Evolutionary conservation across 2,797 vertebrate species (phyloP).

Genomic region (Scolopax bukidnonensis): DNA sequence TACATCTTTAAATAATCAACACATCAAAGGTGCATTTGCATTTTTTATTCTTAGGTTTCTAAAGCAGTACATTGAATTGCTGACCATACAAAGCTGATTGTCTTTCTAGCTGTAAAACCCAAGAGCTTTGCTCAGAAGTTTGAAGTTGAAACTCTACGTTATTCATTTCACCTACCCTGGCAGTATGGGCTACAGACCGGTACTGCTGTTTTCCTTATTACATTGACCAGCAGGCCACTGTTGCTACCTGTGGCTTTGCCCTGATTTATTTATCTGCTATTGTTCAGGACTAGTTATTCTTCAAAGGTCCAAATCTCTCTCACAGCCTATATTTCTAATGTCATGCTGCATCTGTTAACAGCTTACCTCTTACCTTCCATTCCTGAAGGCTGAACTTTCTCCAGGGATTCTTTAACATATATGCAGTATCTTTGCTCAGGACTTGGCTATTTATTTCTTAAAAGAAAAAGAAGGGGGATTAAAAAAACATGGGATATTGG

Average conservation of each 20-base stretch:
- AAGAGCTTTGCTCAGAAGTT: background rate
- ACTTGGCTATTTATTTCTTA: background rate
- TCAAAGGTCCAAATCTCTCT: background rate
- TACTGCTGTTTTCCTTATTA: background rate
- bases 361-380: background rate
- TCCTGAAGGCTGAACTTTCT: background rate
- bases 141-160: background rate
- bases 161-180: background rate
- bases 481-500: background rate
- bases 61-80: slow-evolving; percentile 28
- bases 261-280: background rate
- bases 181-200: fast-evolving
- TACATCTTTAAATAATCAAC: slow-evolving; percentile 12
- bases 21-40: slow-evolving; percentile 45
- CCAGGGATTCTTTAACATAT: background rate
- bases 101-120: background rate
- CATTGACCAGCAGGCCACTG: background rate
- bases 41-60: slow-evolving; percentile 29
- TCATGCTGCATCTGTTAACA: background rate
- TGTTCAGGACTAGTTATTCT: background rate
- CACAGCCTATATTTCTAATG: background rate
- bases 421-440: background rate
- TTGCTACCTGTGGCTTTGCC: background rate
- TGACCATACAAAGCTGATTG: background rate
- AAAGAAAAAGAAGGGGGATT: background rate